Percentiles rank a stretch among this genome's conserved stretches.
Conservation (phyloP, 2,797 vertebrate species). For the Clarias pachynema region DNA sequence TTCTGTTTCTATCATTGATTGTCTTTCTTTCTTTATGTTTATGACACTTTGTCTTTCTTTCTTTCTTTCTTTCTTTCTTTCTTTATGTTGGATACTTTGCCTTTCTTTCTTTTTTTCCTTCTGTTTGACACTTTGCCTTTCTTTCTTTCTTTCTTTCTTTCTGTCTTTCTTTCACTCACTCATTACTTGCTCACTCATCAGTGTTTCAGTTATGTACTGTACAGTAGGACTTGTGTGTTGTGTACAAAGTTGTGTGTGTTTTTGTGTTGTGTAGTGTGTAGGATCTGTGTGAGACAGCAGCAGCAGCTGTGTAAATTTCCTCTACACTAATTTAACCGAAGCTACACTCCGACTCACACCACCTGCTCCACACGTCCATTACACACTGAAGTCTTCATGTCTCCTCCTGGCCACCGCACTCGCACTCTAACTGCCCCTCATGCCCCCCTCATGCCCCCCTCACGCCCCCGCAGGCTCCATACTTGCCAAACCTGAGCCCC, state of each 20-base stretch:
- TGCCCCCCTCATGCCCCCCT: constrained; percentile 21
- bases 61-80: background rate
- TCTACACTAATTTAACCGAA: background rate
- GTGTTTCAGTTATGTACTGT: too few relatives aligned
- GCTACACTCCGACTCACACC: background rate
- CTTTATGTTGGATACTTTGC: background rate
- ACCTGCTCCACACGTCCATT: background rate
- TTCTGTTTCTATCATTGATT: too few relatives aligned
- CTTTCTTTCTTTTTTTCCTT: background rate
- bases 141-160: too few relatives aligned
- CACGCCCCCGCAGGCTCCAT: constrained; percentile 55
- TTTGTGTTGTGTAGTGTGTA: background rate
- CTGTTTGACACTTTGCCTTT: background rate
- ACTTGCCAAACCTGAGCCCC: constrained; percentile 66
- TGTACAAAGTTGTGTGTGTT: background rate
- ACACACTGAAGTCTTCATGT: background rate
- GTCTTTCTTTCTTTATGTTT: background rate
- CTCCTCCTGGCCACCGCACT: background rate
- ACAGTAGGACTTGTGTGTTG: background rate
- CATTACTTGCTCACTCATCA: background rate
- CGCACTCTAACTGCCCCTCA: background rate
- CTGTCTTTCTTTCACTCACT: background rate
- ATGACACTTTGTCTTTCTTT: background rate
- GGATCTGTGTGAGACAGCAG: background rate
- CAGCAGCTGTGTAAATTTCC: background rate